Evolutionary conservation across 2,797 vertebrate species (phyloP).

Genomic region (Thunnus albacares): DNA sequence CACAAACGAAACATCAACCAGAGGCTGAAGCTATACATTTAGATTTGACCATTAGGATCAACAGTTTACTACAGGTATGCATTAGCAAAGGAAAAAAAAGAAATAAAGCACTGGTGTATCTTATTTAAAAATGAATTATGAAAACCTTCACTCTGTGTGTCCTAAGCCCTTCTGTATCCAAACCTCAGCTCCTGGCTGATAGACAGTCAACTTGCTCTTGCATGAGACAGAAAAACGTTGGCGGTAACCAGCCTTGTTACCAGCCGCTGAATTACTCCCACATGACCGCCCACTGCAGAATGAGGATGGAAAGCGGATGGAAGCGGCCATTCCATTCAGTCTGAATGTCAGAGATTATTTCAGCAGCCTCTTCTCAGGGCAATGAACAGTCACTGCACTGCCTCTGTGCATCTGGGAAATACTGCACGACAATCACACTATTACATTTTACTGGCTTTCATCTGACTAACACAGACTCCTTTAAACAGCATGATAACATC

Average conservation of each 20-base stretch:
- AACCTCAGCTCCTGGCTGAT: neutral
- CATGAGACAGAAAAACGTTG: conserved; percentile 19
- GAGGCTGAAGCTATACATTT: no score
- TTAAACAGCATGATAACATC: neutral
- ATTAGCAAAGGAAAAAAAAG: no score
- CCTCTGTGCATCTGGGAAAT: conserved; percentile 4
- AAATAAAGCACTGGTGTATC: no score
- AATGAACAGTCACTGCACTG: neutral
- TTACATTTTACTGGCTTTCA: neutral
- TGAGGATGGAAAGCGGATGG: neutral
- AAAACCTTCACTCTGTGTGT: no score
- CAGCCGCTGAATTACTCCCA: conserved; percentile 36
- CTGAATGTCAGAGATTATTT: conserved; percentile 53
- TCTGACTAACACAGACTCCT: neutral
- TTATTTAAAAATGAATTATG: no score
- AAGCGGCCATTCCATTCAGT: conserved; percentile 25
- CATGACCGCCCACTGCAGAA: conserved; percentile 16
- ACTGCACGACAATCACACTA: neutral
- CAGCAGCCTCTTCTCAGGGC: conserved; percentile 25
- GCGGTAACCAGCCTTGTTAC: conserved; percentile 25
- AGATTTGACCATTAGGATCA: no score
- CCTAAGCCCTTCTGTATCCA: no score
- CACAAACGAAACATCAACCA: no score
- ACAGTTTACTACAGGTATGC: no score
- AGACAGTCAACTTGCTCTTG: conserved; percentile 1